phyloP scores from a whole-genome alignment of 1,140 invertebrate genomes.

The Lysiphlebus fabarum region DNA sequence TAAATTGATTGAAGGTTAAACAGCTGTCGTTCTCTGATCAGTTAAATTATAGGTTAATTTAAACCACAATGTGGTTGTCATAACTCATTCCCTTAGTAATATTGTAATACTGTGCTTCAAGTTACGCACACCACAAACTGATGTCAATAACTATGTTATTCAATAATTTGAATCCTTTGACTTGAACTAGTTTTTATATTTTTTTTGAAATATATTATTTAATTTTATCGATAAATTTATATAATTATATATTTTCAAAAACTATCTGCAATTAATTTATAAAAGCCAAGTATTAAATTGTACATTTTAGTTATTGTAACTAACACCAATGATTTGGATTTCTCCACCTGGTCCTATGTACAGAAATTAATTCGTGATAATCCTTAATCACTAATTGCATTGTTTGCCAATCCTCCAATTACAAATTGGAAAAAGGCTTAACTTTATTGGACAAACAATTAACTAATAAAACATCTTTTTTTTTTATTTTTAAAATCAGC shows the following conservation, averaged over 20 bases:
- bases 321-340: slow-evolving; percentile 13
- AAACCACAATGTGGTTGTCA: slow-evolving; percentile 16
- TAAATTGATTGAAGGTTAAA: no score
- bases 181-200: no score
- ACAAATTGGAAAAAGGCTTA: slow-evolving; percentile 11
- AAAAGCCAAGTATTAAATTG: slow-evolving; percentile 29
- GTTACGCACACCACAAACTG: slow-evolving; percentile 35
- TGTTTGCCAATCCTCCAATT: slow-evolving; percentile 20
- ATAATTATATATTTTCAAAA: no score
- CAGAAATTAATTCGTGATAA: slow-evolving; percentile 51
- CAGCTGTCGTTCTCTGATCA: slow-evolving; percentile 1
- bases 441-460: background rate
- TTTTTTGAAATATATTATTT: no score
- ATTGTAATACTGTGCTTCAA: slow-evolving; percentile 31
- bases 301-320: slow-evolving; percentile 43
- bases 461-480: no score
- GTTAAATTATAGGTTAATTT: slow-evolving; percentile 23
- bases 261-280: slow-evolving; percentile 26
- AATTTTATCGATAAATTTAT: no score
- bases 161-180: slow-evolving; percentile 36
- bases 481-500: no score
- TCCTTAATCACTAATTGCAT: slow-evolving; percentile 51
- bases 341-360: slow-evolving; percentile 28
- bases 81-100: background rate
- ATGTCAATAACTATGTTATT: slow-evolving; percentile 37